Conservation (phyloP, 2,888 invertebrate genomes). For the Trachelus troglodyta region DNA sequence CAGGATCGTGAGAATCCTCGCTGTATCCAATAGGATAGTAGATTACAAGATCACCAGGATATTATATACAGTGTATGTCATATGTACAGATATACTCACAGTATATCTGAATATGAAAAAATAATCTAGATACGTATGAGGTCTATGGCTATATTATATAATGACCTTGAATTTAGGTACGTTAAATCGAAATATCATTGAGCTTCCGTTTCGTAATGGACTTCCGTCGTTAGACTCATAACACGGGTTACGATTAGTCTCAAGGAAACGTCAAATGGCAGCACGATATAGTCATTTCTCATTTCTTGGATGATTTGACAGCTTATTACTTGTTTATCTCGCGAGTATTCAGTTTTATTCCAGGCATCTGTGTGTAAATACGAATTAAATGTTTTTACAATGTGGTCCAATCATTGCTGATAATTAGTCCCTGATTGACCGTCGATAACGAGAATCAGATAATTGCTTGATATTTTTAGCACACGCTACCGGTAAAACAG, state of each 20-base stretch:
- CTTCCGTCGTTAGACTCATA: background rate
- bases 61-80: background rate
- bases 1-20: background rate
- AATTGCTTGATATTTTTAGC: background rate
- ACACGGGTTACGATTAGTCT: background rate
- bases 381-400: background rate
- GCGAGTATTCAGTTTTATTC: background rate
- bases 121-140: background rate
- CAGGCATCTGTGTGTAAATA: background rate
- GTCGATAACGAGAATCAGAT: background rate
- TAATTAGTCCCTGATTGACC: background rate
- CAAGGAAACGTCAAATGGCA: background rate
- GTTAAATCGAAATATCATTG: background rate
- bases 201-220: background rate
- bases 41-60: background rate
- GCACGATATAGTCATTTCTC: background rate
- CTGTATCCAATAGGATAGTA: background rate
- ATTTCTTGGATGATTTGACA: background rate
- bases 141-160: background rate
- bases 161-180: background rate
- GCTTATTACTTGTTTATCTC: background rate
- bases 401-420: background rate
- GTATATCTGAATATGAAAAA: background rate
- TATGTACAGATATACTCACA: background rate
- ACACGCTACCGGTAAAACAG: background rate